These are phyloP conservation scores for Galeruca laticollis DNA, from an alignment of 2,888 invertebrate species.

Conservation along the genomic window DNA sequence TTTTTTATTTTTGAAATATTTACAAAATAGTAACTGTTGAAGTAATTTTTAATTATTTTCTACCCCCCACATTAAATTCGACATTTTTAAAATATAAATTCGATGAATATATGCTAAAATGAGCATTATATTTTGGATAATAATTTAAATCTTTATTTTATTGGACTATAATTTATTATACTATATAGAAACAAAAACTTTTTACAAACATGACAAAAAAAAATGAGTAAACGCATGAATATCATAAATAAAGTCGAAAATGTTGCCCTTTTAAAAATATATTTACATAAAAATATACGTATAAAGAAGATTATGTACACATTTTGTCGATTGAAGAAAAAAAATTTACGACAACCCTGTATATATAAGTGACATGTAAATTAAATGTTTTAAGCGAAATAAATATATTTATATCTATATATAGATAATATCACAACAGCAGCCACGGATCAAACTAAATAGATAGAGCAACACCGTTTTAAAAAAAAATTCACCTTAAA, in stretches of 20 bases:
- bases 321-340: neutral
- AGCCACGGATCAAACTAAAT: slow-evolving; percentile 37
- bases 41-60: too few species aligned
- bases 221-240: neutral
- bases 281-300: neutral
- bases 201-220: slow-evolving; percentile 36
- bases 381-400: slow-evolving; percentile 32
- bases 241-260: slow-evolving; percentile 16
- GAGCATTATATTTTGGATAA: too few species aligned
- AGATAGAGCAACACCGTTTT: slow-evolving; percentile 39
- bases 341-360: slow-evolving; percentile 19
- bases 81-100: too few species aligned
- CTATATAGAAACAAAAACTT: slow-evolving; percentile 23
- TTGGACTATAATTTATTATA: slow-evolving; percentile 27
- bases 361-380: neutral
- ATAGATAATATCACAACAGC: slow-evolving; percentile 49
- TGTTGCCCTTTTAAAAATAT: slow-evolving; percentile 19
- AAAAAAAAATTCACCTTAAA: slow-evolving; percentile 16
- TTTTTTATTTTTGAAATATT: too few species aligned
- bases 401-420: slow-evolving; percentile 42
- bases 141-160: neutral
- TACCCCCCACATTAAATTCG: too few species aligned
- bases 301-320: slow-evolving; percentile 20
- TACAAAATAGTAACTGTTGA: too few species aligned
- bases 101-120: too few species aligned